Evolutionary conservation across 2,888 invertebrate genomes (phyloP), one percentile per base, ranked within the genome.

Genomic region (Epinotia demarniana): DNA sequence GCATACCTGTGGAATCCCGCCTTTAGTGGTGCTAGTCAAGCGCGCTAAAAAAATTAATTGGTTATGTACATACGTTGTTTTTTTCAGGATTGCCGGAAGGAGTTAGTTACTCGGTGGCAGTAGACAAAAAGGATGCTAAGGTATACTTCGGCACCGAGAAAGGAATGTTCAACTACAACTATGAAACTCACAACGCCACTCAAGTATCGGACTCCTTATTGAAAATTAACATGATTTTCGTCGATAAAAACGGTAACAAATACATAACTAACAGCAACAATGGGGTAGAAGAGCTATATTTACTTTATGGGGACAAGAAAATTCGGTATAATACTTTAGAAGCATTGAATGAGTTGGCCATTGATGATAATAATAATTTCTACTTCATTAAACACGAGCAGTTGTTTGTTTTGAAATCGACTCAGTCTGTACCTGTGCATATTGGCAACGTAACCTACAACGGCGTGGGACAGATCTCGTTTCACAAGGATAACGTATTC

Each of bases 101-200:
- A 9, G 80, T 84, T 27, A 89, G 91, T 78, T 92, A 92, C 79
- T 92, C 92, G 2, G 82, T 92, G 69, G 92, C 92, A 5, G 79
- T 92, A 18, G 92, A 92, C 79, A 87, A 86, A 78, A 88, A 85
- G 39, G 81, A 86, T 27, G 77, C 81, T 0, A 86, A 86, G 78
- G 89, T 92, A 12, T 92, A 88, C 79, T 91, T 93, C 73, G 92
- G 91, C 11, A 92, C 92, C 23, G 87, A 83, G n/a, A 82, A 84
- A 73, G 92, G 92, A 33, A 87, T 93, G 73, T 93, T 83, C 78
- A 78, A 73, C 12, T 92, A 90, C 79, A 84, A 88, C 78, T 90
- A 92, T 64, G 85, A 88, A 71, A 82, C 81, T 3, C 83, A 86
- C 55, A 80, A 82, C 53, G 90, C 91, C 1, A 84, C 79, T 19